Evolutionary conservation across 2,113 vertebrate genomes (phyloP).

Genomic region (Pangasianodon hypophthalmus): DNA sequence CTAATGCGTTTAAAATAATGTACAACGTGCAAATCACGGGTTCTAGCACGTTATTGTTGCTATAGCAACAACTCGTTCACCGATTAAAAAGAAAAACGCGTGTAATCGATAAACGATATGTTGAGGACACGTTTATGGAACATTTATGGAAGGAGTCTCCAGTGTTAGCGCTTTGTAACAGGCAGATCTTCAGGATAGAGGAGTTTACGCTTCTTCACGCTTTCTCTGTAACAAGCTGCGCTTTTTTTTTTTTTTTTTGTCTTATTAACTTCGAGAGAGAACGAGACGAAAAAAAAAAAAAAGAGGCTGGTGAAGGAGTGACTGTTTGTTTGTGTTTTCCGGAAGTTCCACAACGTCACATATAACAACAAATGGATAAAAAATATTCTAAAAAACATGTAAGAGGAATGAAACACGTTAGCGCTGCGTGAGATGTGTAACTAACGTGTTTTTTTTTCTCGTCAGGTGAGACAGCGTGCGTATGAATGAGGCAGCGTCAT

Average conservation of each 20-base stretch:
- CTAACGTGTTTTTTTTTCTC: not conserved
- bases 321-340: no score
- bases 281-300: no score
- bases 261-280: no score
- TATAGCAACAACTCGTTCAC: no score
- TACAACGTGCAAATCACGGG: not conserved
- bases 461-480: slow-evolving; percentile 19
- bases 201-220: no score
- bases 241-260: no score
- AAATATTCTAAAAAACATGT: not conserved
- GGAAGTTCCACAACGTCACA: not conserved
- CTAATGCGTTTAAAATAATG: not conserved
- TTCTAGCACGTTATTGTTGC: not conserved
- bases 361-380: not conserved
- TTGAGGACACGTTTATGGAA: not conserved
- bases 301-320: no score
- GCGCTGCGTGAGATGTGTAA: not conserved
- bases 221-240: no score
- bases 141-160: no score
- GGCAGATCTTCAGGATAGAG: no score
- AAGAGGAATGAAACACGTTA: not conserved
- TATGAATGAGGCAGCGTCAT: slow-evolving; percentile 67
- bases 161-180: no score
- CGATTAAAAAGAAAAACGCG: not conserved
- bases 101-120: not conserved